phyloP scores from a whole-genome alignment of 2,113 vertebrate species.

The Myiozetetes cayanensis region DNA sequence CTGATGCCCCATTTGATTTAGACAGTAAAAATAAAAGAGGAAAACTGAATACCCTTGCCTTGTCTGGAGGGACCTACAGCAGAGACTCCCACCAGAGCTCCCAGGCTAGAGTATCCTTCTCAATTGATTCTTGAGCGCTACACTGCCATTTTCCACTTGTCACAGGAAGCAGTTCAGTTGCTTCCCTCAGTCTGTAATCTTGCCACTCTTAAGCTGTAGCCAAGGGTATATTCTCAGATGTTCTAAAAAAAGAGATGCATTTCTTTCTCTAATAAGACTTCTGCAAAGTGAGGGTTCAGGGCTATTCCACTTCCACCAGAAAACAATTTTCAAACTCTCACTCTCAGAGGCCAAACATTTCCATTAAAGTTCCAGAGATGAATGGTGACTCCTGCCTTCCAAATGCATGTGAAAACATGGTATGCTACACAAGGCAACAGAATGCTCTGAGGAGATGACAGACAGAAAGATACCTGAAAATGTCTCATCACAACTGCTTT shows the following conservation, averaged over 20 bases:
- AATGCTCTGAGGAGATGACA: background rate
- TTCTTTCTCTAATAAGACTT: background rate
- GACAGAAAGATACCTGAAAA: background rate
- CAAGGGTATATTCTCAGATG: background rate
- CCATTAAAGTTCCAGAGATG: background rate
- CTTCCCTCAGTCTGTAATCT: background rate
- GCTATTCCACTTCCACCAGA: background rate
- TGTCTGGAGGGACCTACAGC: background rate
- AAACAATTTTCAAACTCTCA: background rate
- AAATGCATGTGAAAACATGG: background rate
- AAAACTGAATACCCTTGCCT: background rate
- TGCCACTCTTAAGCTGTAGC: background rate
- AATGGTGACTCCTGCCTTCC: background rate
- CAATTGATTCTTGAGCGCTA: background rate
- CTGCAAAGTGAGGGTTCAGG: background rate
- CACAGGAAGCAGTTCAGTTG: background rate
- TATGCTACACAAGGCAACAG: background rate
- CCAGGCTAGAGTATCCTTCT: background rate
- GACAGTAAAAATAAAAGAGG: background rate
- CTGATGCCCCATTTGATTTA: background rate
- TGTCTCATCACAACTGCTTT: background rate
- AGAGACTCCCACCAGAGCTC: background rate
- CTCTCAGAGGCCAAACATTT: background rate
- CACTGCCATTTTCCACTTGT: background rate
- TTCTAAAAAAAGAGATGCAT: background rate